A percentile compares a stretch with the other conserved stretches of the same genome.
Conservation (phyloP, 2,113 vertebrate genomes). For the Gymnorhina tibicen region DNA sequence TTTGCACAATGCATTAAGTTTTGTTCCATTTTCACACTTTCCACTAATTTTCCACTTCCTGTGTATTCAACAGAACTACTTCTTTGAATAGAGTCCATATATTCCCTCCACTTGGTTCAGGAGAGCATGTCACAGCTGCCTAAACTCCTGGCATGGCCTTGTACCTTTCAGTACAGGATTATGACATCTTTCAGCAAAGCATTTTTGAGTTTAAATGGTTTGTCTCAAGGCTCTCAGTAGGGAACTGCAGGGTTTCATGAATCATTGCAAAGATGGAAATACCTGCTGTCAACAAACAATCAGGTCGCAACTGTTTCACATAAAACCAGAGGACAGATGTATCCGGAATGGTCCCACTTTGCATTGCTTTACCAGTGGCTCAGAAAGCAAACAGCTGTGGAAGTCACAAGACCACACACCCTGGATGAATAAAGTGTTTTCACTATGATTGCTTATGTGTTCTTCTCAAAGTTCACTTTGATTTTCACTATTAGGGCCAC, state of each 20-base stretch:
- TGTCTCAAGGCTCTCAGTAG: not conserved
- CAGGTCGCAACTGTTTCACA: not conserved
- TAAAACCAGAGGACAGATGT: slow-evolving; percentile 21
- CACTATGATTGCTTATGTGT: not conserved
- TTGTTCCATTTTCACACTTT: not conserved
- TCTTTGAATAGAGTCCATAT: not conserved
- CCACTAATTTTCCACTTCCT: not conserved
- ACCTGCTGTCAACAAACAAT: slow-evolving; percentile 28
- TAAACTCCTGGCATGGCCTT: not conserved
- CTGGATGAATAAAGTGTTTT: not conserved
- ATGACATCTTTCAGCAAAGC: not conserved
- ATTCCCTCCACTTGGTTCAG: not conserved
- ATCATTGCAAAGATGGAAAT: slow-evolving; percentile 1
- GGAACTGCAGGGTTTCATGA: not conserved
- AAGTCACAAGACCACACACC: not conserved
- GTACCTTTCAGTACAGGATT: not conserved
- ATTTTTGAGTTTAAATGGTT: not conserved
- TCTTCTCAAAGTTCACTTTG: not conserved
- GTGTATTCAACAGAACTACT: not conserved
- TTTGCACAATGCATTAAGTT: not conserved
- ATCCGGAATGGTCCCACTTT: not conserved
- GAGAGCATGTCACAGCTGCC: not conserved
- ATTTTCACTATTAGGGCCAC: not conserved
- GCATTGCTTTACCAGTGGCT: not conserved
- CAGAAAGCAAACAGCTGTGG: not conserved